phyloP scores from a whole-genome alignment of 2,113 vertebrate genomes.

The Cynopterus brachyotis region DNA sequence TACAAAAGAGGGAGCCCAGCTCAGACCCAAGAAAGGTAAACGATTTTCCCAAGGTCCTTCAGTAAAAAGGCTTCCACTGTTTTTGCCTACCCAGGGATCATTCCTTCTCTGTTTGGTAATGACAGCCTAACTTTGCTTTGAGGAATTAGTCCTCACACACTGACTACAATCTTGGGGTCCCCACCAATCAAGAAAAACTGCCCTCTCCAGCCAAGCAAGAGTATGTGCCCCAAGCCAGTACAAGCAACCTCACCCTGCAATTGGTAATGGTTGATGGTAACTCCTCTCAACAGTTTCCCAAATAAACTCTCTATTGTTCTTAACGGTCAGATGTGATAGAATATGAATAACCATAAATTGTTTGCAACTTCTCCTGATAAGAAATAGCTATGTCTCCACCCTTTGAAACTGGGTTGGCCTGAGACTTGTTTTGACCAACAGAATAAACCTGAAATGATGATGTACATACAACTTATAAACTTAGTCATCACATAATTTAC shows the following conservation, averaged over 20 bases:
- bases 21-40: not conserved
- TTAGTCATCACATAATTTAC: not conserved
- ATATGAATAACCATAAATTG: not conserved
- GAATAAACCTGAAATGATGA: not conserved
- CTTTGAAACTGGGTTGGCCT: not conserved
- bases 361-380: not conserved
- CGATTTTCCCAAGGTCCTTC: not conserved
- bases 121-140: not conserved
- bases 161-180: not conserved
- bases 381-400: not conserved
- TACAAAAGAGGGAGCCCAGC: not conserved
- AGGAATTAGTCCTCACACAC: not conserved
- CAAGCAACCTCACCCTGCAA: not conserved
- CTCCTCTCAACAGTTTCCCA: not conserved
- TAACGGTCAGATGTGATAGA: not conserved
- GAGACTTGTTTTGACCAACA: not conserved
- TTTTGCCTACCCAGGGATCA: not conserved
- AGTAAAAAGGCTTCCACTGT: not conserved
- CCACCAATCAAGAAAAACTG: not conserved
- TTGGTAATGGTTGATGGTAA: not conserved
- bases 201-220: not conserved
- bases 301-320: not conserved
- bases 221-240: not conserved
- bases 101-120: not conserved
- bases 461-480: not conserved